Evolutionary conservation across 1,140 invertebrate species (phyloP).

Genomic region (Teleopsis dalmanni): DNA sequence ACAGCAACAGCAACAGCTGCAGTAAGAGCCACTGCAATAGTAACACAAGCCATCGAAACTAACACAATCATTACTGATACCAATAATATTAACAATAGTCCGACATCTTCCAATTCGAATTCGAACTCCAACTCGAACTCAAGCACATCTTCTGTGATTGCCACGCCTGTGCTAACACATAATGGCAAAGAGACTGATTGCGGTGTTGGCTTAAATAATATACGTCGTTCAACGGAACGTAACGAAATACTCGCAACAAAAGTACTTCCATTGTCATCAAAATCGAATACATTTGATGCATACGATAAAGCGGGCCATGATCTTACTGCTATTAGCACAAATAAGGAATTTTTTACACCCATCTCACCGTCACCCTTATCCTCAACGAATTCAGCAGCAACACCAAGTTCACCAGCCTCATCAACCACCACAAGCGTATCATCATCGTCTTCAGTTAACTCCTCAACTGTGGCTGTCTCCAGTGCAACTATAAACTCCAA

Average conservation of each 20-base stretch:
- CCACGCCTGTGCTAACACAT: slow-evolving; percentile 9
- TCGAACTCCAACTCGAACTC: slow-evolving; percentile 11
- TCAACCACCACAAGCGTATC: slow-evolving; percentile 2
- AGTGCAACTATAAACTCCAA: background rate
- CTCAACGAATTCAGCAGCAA: background rate
- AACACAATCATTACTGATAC: slow-evolving; percentile 3
- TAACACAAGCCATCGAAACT: background rate
- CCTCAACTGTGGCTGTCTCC: slow-evolving; percentile 7
- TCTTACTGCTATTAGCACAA: no score
- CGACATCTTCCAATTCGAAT: slow-evolving; percentile 7
- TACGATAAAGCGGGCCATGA: no score
- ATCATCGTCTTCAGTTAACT: slow-evolving; percentile 1
- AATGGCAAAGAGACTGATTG: background rate
- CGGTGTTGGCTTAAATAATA: background rate
- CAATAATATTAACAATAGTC: background rate
- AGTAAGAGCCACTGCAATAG: background rate
- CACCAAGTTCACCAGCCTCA: slow-evolving; percentile 4
- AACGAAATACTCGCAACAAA: background rate
- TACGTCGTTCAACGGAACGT: background rate
- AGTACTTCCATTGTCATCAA: slow-evolving; percentile 14
- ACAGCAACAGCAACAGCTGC: background rate
- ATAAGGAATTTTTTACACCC: background rate
- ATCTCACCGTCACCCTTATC: background rate
- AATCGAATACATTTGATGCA: no score
- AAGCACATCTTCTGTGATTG: slow-evolving; percentile 13